A percentile compares a stretch with the other conserved stretches of the same genome.
Conservation (phyloP, 1,140 invertebrate species). For the Eulimnadia texana region DNA sequence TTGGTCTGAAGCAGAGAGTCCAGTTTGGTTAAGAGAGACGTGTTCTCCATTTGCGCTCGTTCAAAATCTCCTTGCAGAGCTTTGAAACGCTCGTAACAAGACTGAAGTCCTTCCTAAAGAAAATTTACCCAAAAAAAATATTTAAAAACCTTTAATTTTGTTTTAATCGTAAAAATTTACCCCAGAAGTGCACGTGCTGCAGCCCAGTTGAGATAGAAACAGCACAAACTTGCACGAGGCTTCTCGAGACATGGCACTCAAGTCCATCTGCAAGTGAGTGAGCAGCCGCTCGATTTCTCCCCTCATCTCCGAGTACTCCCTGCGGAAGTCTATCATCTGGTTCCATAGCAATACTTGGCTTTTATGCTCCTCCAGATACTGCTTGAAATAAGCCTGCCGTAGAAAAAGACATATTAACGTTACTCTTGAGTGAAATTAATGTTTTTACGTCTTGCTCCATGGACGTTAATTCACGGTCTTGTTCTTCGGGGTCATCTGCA, state of each 20-base stretch:
- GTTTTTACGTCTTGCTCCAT: neutral
- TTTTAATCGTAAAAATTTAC: neutral
- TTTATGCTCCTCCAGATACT: conserved; percentile 9
- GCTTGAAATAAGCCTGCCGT: neutral
- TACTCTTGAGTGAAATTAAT: neutral
- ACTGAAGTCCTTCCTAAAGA: conserved; percentile 1
- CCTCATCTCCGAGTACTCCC: conserved; percentile 5
- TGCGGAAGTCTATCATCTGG: conserved; percentile 4
- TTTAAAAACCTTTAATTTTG: no score
- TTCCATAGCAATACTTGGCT: conserved; percentile 2
- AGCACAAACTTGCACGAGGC: conserved; percentile 8
- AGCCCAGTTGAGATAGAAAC: conserved; percentile 7
- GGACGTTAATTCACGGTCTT: neutral
- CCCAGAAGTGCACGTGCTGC: conserved; percentile 4
- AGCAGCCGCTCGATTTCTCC: neutral
- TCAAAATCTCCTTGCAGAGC: neutral
- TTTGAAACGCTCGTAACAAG: conserved; percentile 1
- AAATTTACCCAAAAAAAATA: no score
- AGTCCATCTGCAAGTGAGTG: conserved; percentile 9
- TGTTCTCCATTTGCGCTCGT: neutral
- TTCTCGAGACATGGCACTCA: conserved; percentile 4
- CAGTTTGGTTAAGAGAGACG: neutral
- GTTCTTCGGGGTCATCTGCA: neutral
- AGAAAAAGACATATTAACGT: neutral
- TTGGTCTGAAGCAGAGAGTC: neutral